Evolutionary conservation across 2,113 vertebrate genomes (phyloP).

Genomic region (Phalacrocorax brasilianus): DNA sequence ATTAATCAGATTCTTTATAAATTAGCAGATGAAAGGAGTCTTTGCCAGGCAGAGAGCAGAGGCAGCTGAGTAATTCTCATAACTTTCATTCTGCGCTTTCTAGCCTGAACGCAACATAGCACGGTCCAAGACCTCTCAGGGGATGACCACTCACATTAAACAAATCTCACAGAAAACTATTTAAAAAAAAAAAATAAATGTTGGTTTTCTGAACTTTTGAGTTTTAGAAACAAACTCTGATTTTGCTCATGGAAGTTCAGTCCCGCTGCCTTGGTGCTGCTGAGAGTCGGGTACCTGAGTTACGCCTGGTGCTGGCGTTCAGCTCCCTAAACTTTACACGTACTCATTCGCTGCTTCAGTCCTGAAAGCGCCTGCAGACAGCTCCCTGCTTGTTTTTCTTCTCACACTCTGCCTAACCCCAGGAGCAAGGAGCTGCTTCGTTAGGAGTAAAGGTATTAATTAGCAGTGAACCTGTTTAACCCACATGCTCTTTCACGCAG

Average conservation of each 20-base stretch:
- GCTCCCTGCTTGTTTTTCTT: constrained; percentile 27
- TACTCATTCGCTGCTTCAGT: not conserved
- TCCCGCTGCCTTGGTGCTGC: not conserved
- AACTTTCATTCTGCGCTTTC: not conserved
- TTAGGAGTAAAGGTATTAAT: constrained; percentile 47
- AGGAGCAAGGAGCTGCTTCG: not conserved
- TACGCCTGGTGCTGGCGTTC: not conserved
- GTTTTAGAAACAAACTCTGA: not conserved
- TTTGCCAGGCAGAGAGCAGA: not conserved
- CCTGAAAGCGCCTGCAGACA: not conserved
- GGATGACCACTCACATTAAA: not conserved
- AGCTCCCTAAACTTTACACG: not conserved
- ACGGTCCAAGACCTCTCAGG: accelerated
- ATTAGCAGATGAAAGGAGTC: not conserved
- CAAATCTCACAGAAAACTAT: not conserved
- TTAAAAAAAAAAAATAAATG: not conserved
- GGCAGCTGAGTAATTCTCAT: not conserved
- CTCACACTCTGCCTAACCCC: not conserved
- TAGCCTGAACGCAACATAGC: accelerated
- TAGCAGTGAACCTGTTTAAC: constrained; percentile 31
- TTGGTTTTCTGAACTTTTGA: not conserved
- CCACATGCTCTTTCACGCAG: constrained; percentile 3
- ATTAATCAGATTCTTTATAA: not conserved
- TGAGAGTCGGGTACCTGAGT: accelerated
- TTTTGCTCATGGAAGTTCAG: not conserved